Percentiles rank a stretch among this genome's conserved stretches.
Evolutionary conservation across 1,140 invertebrate genomes (phyloP).

Genomic region (Steinernema feltiae): DNA sequence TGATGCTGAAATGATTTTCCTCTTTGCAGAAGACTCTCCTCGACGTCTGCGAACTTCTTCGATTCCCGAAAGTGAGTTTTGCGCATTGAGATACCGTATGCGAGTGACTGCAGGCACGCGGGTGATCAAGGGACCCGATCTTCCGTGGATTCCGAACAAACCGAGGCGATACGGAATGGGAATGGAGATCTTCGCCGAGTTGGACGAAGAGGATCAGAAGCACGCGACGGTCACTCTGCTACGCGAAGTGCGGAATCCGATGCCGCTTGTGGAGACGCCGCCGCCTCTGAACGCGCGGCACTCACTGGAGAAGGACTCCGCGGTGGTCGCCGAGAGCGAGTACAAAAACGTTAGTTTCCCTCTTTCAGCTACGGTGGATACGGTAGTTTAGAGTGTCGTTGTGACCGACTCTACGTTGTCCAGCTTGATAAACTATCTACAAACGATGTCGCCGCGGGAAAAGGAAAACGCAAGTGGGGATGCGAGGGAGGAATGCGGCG

Average conservation of each 20-base stretch:
- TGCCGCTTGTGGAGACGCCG: background rate
- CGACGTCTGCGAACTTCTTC: background rate
- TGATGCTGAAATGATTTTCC: background rate
- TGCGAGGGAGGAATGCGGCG: background rate
- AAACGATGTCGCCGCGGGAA: background rate
- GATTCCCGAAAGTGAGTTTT: background rate
- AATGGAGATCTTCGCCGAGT: background rate
- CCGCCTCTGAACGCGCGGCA: too few species aligned
- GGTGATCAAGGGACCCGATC: slow-evolving; percentile 2
- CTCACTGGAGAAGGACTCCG: too few species aligned
- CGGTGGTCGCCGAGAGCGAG: too few species aligned
- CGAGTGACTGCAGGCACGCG: background rate
- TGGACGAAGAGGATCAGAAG: background rate
- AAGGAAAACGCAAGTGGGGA: background rate
- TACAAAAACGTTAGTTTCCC: background rate
- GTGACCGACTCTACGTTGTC: background rate
- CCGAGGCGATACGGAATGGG: background rate
- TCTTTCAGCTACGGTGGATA: background rate
- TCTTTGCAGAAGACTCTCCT: background rate
- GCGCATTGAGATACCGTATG: background rate
- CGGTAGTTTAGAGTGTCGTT: background rate
- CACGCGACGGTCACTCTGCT: background rate
- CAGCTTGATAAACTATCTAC: background rate
- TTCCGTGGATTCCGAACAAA: background rate
- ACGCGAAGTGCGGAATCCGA: background rate